Evolutionary conservation across 2,113 vertebrate genomes (phyloP), one percentile per base, ranked within the genome.

Genomic region (Edolisoma coerulescens): DNA sequence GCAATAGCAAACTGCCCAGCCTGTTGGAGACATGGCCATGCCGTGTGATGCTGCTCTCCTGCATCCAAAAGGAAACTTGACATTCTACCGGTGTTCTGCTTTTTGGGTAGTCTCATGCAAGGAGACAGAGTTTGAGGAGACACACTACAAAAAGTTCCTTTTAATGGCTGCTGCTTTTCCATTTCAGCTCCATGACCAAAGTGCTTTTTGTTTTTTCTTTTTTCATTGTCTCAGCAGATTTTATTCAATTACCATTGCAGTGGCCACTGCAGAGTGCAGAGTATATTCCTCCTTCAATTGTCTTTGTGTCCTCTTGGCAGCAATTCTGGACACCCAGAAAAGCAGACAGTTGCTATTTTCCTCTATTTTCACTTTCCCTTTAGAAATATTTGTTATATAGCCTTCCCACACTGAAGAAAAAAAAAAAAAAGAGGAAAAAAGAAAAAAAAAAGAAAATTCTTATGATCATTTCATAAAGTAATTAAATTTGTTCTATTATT

Each of bases 401-500:
- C 60, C 28, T 71, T 87, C 20, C 19, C 54, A 56, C 57, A 50
- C 7, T 71, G 39, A 1, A 39, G 78, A 82, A 95, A 92, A 71
- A 92, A 82, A 89, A 76, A 30, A 9, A 21, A 6, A 18, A n/a
- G n/a, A n/a, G n/a, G 9, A 71, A 2, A 63, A 84, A 85, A 91
- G 87, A 50, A 90, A 81, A 91, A 74, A 54, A 27, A 23, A 18
- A 16, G 16, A n/a, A 27, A 54, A 78, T 26, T 73, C 89, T 88
- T 90, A 95, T 70, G 85, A 97, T 42, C 13, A 10, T 87, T 81
- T 89, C 77, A 93, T 75, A 60, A 82, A 93, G 82, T 76, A 92
- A 68, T 95, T 96, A 96, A 94, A 93, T 92, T 87, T 26, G 37
- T 37, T 93, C 44, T 77, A n/a, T 85, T 95, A 71, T 71, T 89